Base-by-base conservation (phyloP, 53 echinoderm and acorn worm species). In the Antedon mediterranea region DNA sequence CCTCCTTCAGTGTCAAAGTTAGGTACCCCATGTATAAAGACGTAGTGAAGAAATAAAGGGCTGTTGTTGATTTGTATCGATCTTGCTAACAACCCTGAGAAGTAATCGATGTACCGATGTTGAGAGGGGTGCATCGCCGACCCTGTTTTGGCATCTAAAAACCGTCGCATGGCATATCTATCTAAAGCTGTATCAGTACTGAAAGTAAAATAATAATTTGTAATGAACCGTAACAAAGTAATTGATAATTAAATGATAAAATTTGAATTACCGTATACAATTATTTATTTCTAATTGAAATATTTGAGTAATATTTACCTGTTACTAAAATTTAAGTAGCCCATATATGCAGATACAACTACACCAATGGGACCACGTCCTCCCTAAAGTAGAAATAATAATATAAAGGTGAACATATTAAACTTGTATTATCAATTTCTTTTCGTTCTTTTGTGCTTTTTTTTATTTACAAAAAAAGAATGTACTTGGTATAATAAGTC, bases 1-100 rank as follows among this genome's bases (percentile, higher is more conserved):
- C 98, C 98, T 88, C 98, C 98, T 33, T 84, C 84, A 2, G 88
- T 77, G 76, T 98, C 98, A 83, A 86, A 98, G 76, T 98, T 98
- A 8, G 98, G 98, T 28, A 93, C 89, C 20, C 98, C 98, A 74
- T 98, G 97, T 18, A 98, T 88, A 28, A 93, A 73, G n/a, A 90
- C 79, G 72, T 92, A 88, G 43, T 98, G 98, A 76, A 98, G 81
- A 71, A 81, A 90, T 70, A 98, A 84, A 0, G 98, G 98, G 27
- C 90, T 79, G 75, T 90, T 92, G 85, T 98, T 98, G 75, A 98
- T 93, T 42, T 89, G 86, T 75, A 92, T 98, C 7, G 90, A 88
- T 77, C 90, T 88, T n/a, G 85, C 84, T 18, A 97, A 85, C 0
- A 98, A 83, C 28, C 92, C 98, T 4, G 85, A 77, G 84, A 92